Evolutionary conservation across 2,113 vertebrate genomes (phyloP), one percentile per base, ranked within the genome.

Genomic region (Aptenodytes forsteri): DNA sequence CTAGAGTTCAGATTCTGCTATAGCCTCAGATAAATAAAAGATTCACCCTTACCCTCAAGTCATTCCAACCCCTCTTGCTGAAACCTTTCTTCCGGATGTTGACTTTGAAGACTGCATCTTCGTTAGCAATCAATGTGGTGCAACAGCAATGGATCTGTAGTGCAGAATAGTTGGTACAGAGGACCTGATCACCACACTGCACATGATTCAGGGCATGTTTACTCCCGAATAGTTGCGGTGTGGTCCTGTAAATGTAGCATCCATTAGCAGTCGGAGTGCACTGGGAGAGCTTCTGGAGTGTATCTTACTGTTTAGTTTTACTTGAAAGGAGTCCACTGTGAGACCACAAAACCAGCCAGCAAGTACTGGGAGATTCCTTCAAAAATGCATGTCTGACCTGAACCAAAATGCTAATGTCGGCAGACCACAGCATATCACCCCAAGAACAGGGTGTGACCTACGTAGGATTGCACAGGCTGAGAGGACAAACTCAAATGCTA

Each of bases 171-270:
- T 8, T 71, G 36, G 50, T 50, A 16, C 16, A 72, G 49, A 10
- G 11, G 4, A 23, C 10, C 38, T 32, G 21, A 52, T 38, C 29
- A 42, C 21, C 46, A 52, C 61, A 15, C 6, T 59, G 64, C 32
- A 47, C 1, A 3, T 5, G 14, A 44, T 29, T 73, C 46, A 30
- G 46, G 34, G 47, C 5, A 71, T 12, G 4, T 59, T 85, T 67
- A 7, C 2, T 67, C 14, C 12, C 1, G 0, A 47, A 72, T 9
- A 78, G 16, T 34, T 56, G 49, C 50, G 36, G 3, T 56, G 14
- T 34, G 7, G 12, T 69, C 44, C 19, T 65, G 32, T 34, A 83
- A 69, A 69, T 4, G 16, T 13, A 73, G 8, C 14, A 47, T 26
- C 40, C 36, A 6, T 62, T 42, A 61, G 16, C 23, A 75, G 18